Evolutionary conservation across 2,797 vertebrate genomes (phyloP), one percentile per base, ranked within the genome.

Genomic region (Graptemys geographica): DNA sequence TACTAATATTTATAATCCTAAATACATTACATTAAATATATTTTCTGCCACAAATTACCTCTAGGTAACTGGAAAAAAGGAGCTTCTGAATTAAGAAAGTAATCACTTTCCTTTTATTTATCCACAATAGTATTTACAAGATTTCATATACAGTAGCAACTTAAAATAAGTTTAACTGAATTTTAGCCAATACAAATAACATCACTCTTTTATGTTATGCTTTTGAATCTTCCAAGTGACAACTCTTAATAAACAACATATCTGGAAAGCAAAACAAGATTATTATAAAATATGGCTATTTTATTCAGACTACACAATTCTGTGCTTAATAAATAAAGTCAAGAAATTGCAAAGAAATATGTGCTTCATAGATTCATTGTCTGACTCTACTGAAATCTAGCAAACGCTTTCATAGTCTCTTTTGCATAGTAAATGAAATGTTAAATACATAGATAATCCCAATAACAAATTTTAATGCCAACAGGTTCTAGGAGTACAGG

Each of bases 401-500:
- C 59, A 90, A 87, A 81, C 3, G 31, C 62, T 74, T 83, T 85
- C 89, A 86, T 62, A 1, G 27, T 31, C 28, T 76, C 11, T 90
- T n/a, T 83, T 0, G 0, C 15, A 33, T 19, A 80, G 53, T 52
- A 81, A 91, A 87, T 84, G 79, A 81, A 33, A 16, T 11, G 33
- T 83, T 81, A 96, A 95, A 91, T 1, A 91, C 49, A 62, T 11
- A 78, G 11, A 4, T 65, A 15, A 49, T 4, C 56, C 19, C 74
- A 83, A 83, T 0, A 5, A 62, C 69, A 94, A 96, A 91, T 81
- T 91, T 86, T 31, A 92, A 76, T 57, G n/a, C 47, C 93, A 96
- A 85, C 86, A 95, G 85, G 88, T 96, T 96, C 93, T 51, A 90
- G 62, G 51, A 96, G 53, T 72, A 88, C 28, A 88, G 81, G 84